Evolutionary conservation across 2,888 invertebrate species (phyloP), one percentile per base, ranked within the genome.

Genomic region (Drosophila neutralis): DNA sequence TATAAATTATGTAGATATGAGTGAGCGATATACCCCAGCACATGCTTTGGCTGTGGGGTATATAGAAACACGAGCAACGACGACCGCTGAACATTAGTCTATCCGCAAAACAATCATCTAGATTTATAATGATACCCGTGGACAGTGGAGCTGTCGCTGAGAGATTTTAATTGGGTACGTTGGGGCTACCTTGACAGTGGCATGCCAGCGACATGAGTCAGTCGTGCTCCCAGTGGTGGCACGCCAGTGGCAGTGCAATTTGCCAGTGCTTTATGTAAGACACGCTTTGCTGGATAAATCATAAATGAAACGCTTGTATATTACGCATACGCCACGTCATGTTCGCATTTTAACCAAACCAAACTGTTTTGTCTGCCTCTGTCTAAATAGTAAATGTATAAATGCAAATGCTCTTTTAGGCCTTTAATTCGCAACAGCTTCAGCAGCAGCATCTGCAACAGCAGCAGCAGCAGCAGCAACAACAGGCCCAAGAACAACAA

Each of bases 351-450:
- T 40, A 42, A 56, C 40, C 18, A 45, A 69, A 45, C 33, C 51
- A 36, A 33, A 33, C 31, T 53, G 40, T 38, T 49, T 56, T 61
- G 45, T 59, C 54, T 68, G 13, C 29, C 21, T 57, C 33, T 59
- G 45, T 38, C 21, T n/a, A 56, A 48, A 36, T 45, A 42, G 51
- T 54, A 68, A 68, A 75, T 74, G 62, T 76, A 62, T 65, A 80
- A 73, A 71, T 69, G 80, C 68, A 77, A 73, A 85, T 88, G 84
- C 75, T 87, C 79, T 87, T 87, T 69, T 85, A 87, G 86, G 86
- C 83, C 64, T 87, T 87, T 87, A 83, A 81, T 73, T 72, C 75
- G 76, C 82, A 80, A 59, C 84, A 81, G 71, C 81, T 40, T 21
- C 77, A 57, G 56, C 60, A 77, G 18, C 82, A 76, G 29, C 78